Conservation (phyloP, 2,113 vertebrate genomes). For the Silurus glanis region DNA sequence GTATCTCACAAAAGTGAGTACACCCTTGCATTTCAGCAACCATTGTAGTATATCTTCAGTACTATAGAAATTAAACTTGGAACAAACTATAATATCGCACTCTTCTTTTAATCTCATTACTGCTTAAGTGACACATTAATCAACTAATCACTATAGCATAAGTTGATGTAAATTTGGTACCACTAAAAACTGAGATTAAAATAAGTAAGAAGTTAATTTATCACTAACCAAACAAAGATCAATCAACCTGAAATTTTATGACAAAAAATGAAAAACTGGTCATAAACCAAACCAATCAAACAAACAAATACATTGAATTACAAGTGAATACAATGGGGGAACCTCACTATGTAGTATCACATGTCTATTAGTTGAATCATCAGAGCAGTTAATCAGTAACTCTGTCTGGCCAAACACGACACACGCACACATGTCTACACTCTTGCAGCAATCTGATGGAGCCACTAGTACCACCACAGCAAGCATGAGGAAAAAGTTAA, state of each 20-base stretch:
- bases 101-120: too few species aligned
- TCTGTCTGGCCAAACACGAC: neutral
- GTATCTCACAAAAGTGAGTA: too few species aligned
- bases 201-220: neutral
- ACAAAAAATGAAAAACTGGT: neutral
- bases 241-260: neutral
- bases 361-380: neutral
- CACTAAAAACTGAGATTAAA: neutral
- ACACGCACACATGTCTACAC: neutral
- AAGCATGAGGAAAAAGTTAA: neutral
- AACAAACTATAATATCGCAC: too few species aligned
- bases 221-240: neutral
- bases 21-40: too few species aligned
- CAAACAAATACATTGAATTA: neutral
- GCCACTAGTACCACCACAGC: neutral
- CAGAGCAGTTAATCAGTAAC: neutral
- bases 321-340: neutral
- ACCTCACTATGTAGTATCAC: neutral
- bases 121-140: neutral
- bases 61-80: too few species aligned
- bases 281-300: neutral
- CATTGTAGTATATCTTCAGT: too few species aligned
- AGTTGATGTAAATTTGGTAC: neutral
- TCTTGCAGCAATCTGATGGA: neutral
- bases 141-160: neutral